Conservation (phyloP, 2,113 vertebrate species). For the Cyanoliseus patagonus region DNA sequence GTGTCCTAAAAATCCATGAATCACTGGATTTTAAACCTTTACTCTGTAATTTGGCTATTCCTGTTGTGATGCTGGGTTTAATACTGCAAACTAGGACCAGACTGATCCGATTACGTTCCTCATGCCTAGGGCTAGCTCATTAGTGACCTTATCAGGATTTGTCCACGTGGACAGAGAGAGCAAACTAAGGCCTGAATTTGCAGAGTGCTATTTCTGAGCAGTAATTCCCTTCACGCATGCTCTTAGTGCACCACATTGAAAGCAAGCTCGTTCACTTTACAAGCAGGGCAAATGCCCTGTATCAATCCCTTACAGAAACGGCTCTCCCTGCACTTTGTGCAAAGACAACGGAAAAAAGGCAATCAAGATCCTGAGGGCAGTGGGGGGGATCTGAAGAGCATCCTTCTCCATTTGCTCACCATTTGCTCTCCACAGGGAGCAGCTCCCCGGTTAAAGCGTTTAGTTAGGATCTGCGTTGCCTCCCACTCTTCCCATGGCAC, state of each 20-base stretch:
- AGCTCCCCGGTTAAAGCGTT: background rate
- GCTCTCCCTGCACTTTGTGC: background rate
- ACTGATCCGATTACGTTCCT: too few relatives aligned
- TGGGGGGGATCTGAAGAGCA: rapidly evolving
- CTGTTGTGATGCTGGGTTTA: background rate
- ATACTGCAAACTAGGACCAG: background rate
- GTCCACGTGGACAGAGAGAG: background rate
- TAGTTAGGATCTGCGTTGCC: rapidly evolving
- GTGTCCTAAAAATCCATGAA: background rate
- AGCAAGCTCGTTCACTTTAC: rapidly evolving
- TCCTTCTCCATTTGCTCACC: background rate
- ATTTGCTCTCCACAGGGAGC: background rate
- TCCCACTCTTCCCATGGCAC: rapidly evolving
- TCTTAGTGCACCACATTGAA: background rate
- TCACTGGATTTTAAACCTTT: background rate
- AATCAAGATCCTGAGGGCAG: background rate
- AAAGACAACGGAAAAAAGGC: background rate
- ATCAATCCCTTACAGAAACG: rapidly evolving
- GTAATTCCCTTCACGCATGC: background rate
- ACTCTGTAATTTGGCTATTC: background rate
- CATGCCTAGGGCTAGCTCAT: background rate
- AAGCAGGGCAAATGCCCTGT: rapidly evolving
- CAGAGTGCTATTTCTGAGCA: background rate
- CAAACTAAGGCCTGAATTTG: background rate
- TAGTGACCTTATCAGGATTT: background rate